Conservation (phyloP, 2,113 vertebrate genomes). For the Oceanites oceanicus region DNA sequence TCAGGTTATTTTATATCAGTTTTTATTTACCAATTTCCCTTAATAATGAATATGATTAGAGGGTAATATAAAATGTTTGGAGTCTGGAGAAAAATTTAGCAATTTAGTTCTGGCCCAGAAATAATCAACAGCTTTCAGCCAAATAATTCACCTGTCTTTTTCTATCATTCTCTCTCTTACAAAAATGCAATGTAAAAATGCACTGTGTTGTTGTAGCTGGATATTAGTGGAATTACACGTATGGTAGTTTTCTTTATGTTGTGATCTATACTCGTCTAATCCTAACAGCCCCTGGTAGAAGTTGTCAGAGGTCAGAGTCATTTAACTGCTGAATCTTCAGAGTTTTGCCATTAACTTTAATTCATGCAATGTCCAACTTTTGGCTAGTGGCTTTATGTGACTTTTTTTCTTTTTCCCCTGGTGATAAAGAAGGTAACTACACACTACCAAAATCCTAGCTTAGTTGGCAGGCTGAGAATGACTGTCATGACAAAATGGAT, state of each 20-base stretch:
- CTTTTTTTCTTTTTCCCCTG: not conserved
- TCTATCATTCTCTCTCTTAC: not conserved
- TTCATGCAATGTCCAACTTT: rapidly evolving
- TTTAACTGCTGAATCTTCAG: not conserved
- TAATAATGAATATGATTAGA: not conserved
- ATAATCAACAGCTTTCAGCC: not conserved
- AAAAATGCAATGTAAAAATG: not conserved
- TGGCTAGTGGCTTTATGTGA: not conserved
- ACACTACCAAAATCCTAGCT: not conserved
- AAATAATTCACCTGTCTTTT: not conserved
- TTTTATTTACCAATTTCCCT: not conserved
- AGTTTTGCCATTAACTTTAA: not conserved
- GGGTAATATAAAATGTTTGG: not conserved
- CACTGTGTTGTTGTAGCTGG: not conserved
- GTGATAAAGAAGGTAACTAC: not conserved
- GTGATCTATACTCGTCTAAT: rapidly evolving
- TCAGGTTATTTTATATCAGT: not conserved
- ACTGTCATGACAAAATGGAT: not conserved
- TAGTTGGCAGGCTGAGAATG: not conserved
- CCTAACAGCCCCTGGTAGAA: not conserved
- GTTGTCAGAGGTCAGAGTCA: not conserved
- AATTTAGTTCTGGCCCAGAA: not conserved
- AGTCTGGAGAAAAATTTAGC: not conserved
- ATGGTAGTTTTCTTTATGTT: not conserved
- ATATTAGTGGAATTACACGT: not conserved